phyloP scores from a whole-genome alignment of 2,888 invertebrate species.

The Parelbella ahira region DNA sequence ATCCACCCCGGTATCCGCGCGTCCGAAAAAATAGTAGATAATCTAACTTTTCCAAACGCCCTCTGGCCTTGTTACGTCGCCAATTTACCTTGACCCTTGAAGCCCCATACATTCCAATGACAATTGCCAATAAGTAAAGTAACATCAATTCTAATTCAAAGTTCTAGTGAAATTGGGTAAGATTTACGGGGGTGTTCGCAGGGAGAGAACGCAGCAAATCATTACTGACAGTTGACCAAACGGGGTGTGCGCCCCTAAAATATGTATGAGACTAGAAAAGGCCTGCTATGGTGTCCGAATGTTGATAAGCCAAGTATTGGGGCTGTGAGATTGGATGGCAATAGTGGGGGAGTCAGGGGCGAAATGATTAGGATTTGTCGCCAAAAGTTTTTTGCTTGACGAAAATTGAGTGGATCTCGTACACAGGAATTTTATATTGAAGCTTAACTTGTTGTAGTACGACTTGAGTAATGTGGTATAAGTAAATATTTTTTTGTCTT shows the following conservation, averaged over 20 bases:
- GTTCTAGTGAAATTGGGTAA: slow-evolving; percentile 41
- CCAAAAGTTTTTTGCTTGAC: slow-evolving; percentile 42
- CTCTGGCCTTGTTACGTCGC: slow-evolving; percentile 50
- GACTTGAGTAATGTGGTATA: slow-evolving; percentile 11
- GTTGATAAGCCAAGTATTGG: slow-evolving; percentile 78
- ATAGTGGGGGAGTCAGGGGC: slow-evolving; percentile 48
- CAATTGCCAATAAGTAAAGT: slow-evolving; percentile 20
- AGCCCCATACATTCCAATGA: slow-evolving; percentile 22
- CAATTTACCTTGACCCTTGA: slow-evolving; percentile 37
- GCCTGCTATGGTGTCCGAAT: slow-evolving; percentile 81
- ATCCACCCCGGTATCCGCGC: slow-evolving; percentile 67
- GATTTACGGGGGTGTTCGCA: slow-evolving; percentile 59
- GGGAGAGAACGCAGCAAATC: slow-evolving; percentile 75
- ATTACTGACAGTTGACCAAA: slow-evolving; percentile 81
- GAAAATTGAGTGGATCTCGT: slow-evolving; percentile 37
- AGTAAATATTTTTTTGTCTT: neutral
- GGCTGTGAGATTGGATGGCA: slow-evolving; percentile 64
- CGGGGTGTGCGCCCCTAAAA: slow-evolving; percentile 75
- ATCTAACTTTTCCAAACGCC: slow-evolving; percentile 77
- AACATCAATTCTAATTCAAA: slow-evolving; percentile 16
- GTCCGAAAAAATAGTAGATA: slow-evolving; percentile 79
- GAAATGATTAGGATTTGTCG: slow-evolving; percentile 66
- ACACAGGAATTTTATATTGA: slow-evolving; percentile 43
- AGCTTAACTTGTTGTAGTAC: slow-evolving; percentile 20
- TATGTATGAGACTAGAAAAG: slow-evolving; percentile 76